Conservation (phyloP, 2,888 invertebrate species). For the Metacarcinus magister region DNA sequence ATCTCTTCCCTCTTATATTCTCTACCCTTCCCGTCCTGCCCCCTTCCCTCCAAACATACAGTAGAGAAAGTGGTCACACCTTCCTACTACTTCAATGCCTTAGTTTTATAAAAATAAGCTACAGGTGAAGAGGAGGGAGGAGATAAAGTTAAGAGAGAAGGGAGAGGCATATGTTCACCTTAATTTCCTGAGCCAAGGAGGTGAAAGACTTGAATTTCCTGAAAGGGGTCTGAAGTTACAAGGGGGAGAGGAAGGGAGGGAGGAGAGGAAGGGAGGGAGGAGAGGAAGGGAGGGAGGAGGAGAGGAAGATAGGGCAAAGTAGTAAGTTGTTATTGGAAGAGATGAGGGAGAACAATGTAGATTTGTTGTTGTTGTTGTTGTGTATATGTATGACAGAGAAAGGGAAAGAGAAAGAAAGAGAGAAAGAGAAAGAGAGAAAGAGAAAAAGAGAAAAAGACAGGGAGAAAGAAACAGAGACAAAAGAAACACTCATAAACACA, state of each 20-base stretch:
- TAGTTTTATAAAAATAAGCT: not conserved
- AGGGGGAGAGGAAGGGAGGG: not conserved
- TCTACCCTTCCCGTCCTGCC: not conserved
- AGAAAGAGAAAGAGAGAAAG: constrained; percentile 13
- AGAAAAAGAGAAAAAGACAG: constrained; percentile 12
- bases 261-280: not conserved
- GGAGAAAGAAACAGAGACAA: not conserved
- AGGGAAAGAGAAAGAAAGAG: not conserved
- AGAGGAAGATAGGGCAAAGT: not conserved
- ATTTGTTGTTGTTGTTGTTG: too few relatives aligned
- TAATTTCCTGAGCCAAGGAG: constrained; percentile 17
- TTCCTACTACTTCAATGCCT: too few relatives aligned
- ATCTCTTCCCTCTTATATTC: not conserved
- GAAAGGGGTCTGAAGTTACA: not conserved
- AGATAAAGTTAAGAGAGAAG: not conserved
- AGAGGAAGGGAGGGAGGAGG: not conserved
- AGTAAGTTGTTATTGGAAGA: not conserved
- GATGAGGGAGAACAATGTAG: too few relatives aligned
- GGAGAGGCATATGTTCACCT: not conserved
- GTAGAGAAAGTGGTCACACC: not conserved
- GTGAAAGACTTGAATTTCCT: constrained; percentile 7
- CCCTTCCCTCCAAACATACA: not conserved
- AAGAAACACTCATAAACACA: not conserved
- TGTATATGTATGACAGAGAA: too few relatives aligned
- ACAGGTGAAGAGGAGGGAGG: not conserved